Base-by-base conservation (phyloP, 2,888 invertebrate genomes). In the Cepaea hortensis region DNA sequence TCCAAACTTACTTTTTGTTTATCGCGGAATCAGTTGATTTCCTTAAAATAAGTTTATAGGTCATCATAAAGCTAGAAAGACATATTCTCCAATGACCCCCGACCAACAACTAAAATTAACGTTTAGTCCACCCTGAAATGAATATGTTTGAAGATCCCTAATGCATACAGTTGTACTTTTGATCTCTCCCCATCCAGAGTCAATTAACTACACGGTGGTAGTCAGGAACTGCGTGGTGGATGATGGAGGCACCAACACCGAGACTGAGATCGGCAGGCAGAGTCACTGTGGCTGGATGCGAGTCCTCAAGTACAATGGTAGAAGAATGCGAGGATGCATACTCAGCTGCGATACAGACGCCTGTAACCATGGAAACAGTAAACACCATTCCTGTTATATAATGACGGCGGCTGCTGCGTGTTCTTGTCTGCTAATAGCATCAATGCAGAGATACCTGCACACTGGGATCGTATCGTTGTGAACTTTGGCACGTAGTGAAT, bases 241-340 rank as follows among this genome's bases (percentile, higher is more conserved):
- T 95, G 98, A 98, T 90, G 98, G 99, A 3, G 98, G 98, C 0
- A 96, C 97, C 82, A 99, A 98, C 85, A 98, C 98, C 0, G 98
- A 99, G 95, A 98, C 98, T 0, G 99, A 99, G 95, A 97, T 99
- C 88, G 97, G 98, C 84, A 96, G 99, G 90, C 98, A 98, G 97
- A 98, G 98, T n/a, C 98, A 99, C 94, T 99, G 99, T 94, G 99
- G 99, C 65, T 96, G 97, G 91, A 98, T 99, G 95, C 97, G 98
- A 75, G 96, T 97, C 89, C 98, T 99, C 95, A 97, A 97, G 94
- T 98, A 97, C 93, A 96, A 98, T 91, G 96, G 96, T 91, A 96
- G 97, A 97, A 97, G 98, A 93, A 97, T 98, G 88, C 96, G 97
- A 91, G 98, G 98, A 84, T 98, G 98, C 94, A 96, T 98, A 20